Conservation (phyloP, 2,888 invertebrate genomes). For the Atrina japonica region DNA sequence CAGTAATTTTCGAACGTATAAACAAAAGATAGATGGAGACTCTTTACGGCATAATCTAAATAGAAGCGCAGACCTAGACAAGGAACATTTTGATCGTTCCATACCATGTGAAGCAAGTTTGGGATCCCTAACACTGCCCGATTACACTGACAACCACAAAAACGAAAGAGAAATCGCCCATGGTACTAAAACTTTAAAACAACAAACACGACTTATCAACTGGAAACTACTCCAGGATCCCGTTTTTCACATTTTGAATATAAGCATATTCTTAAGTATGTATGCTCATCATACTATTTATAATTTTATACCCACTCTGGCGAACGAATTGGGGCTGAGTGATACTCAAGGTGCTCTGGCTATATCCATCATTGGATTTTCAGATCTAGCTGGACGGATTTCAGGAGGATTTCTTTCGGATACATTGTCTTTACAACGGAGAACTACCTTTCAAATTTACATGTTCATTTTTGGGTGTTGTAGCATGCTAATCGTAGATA, state of each 20-base stretch:
- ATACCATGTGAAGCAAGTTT: no score
- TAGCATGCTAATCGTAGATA: neutral
- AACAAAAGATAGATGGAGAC: no score
- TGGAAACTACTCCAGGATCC: slow-evolving; percentile 10
- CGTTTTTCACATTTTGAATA: neutral
- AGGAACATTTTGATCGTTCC: no score
- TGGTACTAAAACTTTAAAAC: no score
- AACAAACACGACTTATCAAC: no score
- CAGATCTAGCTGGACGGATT: slow-evolving; percentile 20
- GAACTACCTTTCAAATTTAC: neutral
- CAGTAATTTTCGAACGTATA: no score
- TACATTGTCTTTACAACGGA: neutral
- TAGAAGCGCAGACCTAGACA: no score
- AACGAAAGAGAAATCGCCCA: no score
- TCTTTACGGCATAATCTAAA: no score
- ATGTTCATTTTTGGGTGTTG: neutral
- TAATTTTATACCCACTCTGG: slow-evolving; percentile 16
- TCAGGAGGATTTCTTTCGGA: slow-evolving; percentile 9
- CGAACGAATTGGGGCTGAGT: slow-evolving; percentile 6
- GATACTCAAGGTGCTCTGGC: slow-evolving; percentile 15
- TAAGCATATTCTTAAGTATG: slow-evolving; percentile 4
- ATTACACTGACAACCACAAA: no score
- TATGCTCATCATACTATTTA: slow-evolving; percentile 14
- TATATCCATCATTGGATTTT: slow-evolving; percentile 23
- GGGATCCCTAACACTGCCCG: no score